These are phyloP conservation scores for Parapristionchus giblindavisi DNA, from an alignment of 2,888 invertebrate species.

Conservation along the genomic window DNA sequence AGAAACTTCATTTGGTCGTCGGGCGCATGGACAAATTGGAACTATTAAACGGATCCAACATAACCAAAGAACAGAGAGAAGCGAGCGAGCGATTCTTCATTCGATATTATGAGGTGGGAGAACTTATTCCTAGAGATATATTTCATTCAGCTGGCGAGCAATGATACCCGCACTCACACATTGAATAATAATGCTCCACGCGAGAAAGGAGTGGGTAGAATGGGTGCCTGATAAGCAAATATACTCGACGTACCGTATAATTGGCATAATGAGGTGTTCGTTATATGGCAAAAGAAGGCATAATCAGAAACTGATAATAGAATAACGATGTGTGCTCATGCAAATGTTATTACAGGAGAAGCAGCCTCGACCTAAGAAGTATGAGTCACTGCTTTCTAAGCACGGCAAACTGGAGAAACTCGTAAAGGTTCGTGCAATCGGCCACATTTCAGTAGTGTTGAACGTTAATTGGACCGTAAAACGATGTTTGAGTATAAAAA, in stretches of 20 bases:
- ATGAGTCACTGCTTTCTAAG: slow-evolving; percentile 51
- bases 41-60: slow-evolving; percentile 70
- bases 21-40: slow-evolving; percentile 62
- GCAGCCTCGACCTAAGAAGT: slow-evolving; percentile 47
- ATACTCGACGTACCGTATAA: no score
- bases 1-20: slow-evolving; percentile 56
- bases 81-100: slow-evolving; percentile 72
- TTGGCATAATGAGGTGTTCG: no score
- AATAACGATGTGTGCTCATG: no score
- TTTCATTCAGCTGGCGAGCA: no score
- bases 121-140: no score
- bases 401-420: slow-evolving; percentile 58
- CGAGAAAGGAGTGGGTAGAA: no score
- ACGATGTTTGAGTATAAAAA: no score
- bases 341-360: slow-evolving; percentile 45
- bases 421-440: slow-evolving; percentile 42
- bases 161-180: no score
- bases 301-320: no score
- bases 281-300: no score
- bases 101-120: slow-evolving; percentile 64
- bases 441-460: not conserved
- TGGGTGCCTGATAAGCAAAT: no score
- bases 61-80: slow-evolving; percentile 69
- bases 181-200: no score
- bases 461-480: not conserved